Conservation (phyloP, 2,797 vertebrate species). For the Mycteria americana region DNA sequence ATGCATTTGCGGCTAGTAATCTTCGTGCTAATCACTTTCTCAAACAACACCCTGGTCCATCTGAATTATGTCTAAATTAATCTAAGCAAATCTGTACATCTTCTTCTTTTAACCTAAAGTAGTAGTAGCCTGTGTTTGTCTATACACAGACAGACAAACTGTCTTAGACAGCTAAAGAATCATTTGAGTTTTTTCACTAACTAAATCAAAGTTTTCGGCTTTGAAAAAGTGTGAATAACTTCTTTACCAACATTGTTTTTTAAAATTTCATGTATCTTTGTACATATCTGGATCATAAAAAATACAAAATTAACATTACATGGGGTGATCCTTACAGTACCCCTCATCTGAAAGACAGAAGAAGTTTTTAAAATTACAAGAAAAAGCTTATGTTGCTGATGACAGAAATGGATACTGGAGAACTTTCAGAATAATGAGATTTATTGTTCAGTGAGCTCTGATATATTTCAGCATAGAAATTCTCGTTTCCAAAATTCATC, state of each 20-base stretch:
- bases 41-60: constrained; percentile 37
- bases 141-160: background rate
- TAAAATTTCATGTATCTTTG: background rate
- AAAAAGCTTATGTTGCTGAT: background rate
- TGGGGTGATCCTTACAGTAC: background rate
- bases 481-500: background rate
- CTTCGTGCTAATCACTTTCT: constrained; percentile 52
- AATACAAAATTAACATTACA: background rate
- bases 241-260: background rate
- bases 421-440: background rate
- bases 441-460: background rate
- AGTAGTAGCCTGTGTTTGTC: background rate
- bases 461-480: background rate
- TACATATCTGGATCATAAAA: background rate
- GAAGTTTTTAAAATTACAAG: background rate
- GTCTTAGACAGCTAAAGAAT: background rate
- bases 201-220: background rate
- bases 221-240: background rate
- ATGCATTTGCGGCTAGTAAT: constrained; percentile 35
- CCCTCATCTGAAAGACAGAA: background rate
- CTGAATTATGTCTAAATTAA: constrained; percentile 58
- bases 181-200: background rate
- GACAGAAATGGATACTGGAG: background rate
- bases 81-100: constrained; percentile 55
- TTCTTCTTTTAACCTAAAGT: background rate